Evolutionary conservation across 1,140 invertebrate species (phyloP).

Genomic region (Probaryconus sp.): DNA sequence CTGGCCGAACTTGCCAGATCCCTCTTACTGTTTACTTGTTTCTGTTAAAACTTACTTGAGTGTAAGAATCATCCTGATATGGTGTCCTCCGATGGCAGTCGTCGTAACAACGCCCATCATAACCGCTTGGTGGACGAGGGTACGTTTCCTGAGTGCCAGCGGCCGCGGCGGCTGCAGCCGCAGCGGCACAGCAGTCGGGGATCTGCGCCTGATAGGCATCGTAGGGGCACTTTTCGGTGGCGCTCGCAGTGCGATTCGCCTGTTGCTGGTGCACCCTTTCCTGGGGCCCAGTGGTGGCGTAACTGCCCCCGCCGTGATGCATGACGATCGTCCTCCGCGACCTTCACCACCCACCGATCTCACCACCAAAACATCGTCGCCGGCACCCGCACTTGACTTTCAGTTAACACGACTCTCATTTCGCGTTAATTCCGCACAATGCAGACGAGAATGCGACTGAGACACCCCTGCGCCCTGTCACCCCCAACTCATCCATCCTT

Average conservation of each 20-base stretch:
- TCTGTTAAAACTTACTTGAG: slow-evolving; percentile 73
- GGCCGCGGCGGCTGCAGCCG: slow-evolving; percentile 66
- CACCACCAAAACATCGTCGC: slow-evolving; percentile 40
- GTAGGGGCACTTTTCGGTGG: slow-evolving; percentile 73
- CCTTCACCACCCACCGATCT: slow-evolving; percentile 16
- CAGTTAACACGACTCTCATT: slow-evolving; percentile 13
- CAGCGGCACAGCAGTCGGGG: slow-evolving; percentile 76
- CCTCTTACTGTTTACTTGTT: too few species aligned
- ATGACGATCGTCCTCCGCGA: slow-evolving; percentile 56
- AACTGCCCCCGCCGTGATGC: slow-evolving; percentile 67
- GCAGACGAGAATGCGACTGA: too few species aligned
- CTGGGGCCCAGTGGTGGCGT: slow-evolving; percentile 73
- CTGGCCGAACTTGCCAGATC: too few species aligned
- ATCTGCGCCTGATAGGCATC: slow-evolving; percentile 74
- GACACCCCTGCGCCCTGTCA: background rate
- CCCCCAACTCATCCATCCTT: slow-evolving; percentile 14
- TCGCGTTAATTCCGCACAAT: slow-evolving; percentile 5
- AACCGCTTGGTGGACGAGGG: slow-evolving; percentile 73
- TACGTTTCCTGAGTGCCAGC: slow-evolving; percentile 72
- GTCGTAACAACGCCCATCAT: slow-evolving; percentile 74
- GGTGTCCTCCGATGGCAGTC: slow-evolving; percentile 74
- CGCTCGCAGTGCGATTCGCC: slow-evolving; percentile 45
- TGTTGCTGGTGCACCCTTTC: slow-evolving; percentile 74
- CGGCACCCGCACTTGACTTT: background rate
- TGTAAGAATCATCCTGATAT: slow-evolving; percentile 73